Percentiles rank a stretch among this genome's conserved stretches.
These are phyloP conservation scores for Pogonocherus hispidulus DNA, from an alignment of 2,888 invertebrate species.

Conservation along the genomic window DNA sequence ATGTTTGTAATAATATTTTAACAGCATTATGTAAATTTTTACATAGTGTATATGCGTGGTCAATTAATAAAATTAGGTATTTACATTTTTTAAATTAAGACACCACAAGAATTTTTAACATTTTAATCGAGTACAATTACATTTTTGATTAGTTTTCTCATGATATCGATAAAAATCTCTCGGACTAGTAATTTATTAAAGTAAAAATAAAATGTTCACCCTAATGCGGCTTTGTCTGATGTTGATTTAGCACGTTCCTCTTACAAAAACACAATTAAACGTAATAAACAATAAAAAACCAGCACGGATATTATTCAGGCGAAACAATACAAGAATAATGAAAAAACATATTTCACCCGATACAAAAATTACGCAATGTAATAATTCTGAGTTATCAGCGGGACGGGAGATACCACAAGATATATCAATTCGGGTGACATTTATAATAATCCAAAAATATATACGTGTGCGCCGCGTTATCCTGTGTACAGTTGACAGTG, in stretches of 20 bases:
- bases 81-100: too few species aligned
- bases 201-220: too few species aligned
- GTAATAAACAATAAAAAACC: constrained; percentile 41
- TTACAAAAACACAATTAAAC: constrained; percentile 44
- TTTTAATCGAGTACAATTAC: too few species aligned
- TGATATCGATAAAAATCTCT: too few species aligned
- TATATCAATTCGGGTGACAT: constrained; percentile 63
- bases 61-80: too few species aligned
- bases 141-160: too few species aligned
- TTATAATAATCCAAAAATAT: constrained; percentile 65
- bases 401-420: constrained; percentile 57
- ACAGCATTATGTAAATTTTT: too few species aligned
- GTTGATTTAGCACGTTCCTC: constrained; percentile 39
- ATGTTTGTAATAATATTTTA: too few species aligned
- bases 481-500: constrained; percentile 58
- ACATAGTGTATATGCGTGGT: too few species aligned
- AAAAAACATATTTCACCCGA: constrained; percentile 38
- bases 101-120: too few species aligned
- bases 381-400: constrained; percentile 51
- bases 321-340: constrained; percentile 39
- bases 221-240: neutral
- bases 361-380: constrained; percentile 39
- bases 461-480: constrained; percentile 52
- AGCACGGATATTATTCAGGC: constrained; percentile 24
- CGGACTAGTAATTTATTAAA: too few species aligned